Conservation (phyloP, 2,113 vertebrate genomes). For the Vicugna pacos region DNA sequence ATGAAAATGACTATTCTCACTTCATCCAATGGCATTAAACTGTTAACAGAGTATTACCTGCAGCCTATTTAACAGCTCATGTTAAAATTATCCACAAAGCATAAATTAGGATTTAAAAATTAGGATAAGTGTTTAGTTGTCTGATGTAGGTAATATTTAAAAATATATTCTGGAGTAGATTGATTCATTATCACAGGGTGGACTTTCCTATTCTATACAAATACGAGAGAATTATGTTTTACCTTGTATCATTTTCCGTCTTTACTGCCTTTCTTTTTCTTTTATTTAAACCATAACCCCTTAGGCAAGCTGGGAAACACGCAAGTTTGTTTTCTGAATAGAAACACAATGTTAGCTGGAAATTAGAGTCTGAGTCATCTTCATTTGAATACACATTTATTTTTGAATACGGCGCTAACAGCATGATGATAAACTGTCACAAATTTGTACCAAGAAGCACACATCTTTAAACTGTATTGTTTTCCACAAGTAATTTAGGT, state of each 20-base stretch:
- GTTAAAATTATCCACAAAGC: constrained; percentile 56
- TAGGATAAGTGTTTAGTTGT: background rate
- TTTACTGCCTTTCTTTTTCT: background rate
- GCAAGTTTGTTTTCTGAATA: constrained; percentile 39
- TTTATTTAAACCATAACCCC: background rate
- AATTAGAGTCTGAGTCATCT: constrained; percentile 53
- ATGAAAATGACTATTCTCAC: constrained; percentile 1
- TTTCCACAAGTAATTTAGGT: constrained; percentile 80
- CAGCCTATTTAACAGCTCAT: background rate
- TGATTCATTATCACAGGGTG: background rate
- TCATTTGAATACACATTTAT: constrained; percentile 75
- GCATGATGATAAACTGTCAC: constrained; percentile 77
- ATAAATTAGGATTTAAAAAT: constrained; percentile 43
- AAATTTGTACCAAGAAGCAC: constrained; percentile 82
- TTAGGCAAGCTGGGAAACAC: background rate
- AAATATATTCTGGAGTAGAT: background rate
- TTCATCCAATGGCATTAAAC: constrained; percentile 44
- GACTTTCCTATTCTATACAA: constrained; percentile 17
- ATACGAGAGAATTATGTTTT: background rate
- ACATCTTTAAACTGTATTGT: constrained; percentile 78
- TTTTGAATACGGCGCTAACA: constrained; percentile 80
- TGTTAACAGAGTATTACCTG: constrained; percentile 18
- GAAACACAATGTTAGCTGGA: constrained; percentile 36
- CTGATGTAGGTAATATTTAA: constrained; percentile 6
- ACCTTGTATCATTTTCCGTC: background rate